Base-by-base conservation (phyloP, 2,113 vertebrate genomes). In the Peromyscus maniculatus region DNA sequence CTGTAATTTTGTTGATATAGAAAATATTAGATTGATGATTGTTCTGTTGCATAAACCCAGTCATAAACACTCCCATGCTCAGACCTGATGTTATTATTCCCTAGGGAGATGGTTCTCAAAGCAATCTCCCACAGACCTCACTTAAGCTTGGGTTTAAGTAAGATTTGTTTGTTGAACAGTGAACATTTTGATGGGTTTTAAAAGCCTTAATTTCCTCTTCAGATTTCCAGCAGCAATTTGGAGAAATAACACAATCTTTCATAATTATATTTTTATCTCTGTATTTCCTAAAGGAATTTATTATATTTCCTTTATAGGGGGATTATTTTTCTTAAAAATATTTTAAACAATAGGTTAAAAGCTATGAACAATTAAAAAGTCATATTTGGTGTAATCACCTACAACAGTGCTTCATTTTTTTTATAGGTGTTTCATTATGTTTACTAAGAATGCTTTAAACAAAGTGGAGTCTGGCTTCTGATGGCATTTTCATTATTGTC, bases 241-340 rank as follows among this genome's bases (percentile, higher is more conserved):
- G 64, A 95, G 83, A 97, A 96, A 94, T 57, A 84, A 13, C 39
- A 96, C 39, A 87, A 97, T 97, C 72, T 93, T 52, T 92, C 39
- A 7, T 97, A 97, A 97, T 93, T 90, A 52, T 95, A 93, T 97
- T 96, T 98, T 77, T 93, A 74, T 91, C 96, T 97, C 78, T 24
- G 55, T 91, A 94, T 96, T 94, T 97, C 96, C 62, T 97, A 97
- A 93, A 24, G 80, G 4, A 67, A 93, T 94, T 98, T 98, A 78
- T 93, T 89, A 7, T 43, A 96, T 96, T 97, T 95, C 52, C 97
- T 98, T 95, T 84, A 93, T 3, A 13, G 86, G 86, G 95, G 5
- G 55, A 93, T 9, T 3, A 93, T 78, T 92, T 91, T 74, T 43
- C 7, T 7, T 79, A 91, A 94, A 88, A 94, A 67, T 49, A 92